These are phyloP conservation scores for Drosophila bunnanda DNA, from an alignment of 2,888 invertebrate genomes.

Conservation along the genomic window DNA sequence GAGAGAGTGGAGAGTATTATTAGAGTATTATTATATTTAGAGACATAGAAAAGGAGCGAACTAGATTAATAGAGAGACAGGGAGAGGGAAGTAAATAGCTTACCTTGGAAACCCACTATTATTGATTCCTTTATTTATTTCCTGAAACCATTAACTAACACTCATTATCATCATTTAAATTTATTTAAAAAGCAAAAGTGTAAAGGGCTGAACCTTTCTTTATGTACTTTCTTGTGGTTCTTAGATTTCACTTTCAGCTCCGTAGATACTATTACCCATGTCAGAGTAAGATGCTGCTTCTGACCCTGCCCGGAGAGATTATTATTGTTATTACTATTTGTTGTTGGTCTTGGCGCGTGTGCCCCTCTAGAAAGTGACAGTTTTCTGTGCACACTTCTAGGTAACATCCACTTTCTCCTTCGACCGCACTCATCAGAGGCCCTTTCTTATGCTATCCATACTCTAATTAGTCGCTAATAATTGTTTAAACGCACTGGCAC, in stretches of 20 bases:
- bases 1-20: too few species aligned
- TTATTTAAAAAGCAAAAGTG: neutral
- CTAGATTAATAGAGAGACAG: too few species aligned
- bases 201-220: neutral
- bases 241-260: slow-evolving; percentile 32
- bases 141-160: neutral
- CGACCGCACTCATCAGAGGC: slow-evolving; percentile 33
- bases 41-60: too few species aligned
- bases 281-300: slow-evolving; percentile 20
- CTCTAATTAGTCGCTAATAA: slow-evolving; percentile 70
- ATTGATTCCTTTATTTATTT: too few species aligned
- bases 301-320: slow-evolving; percentile 47
- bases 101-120: too few species aligned
- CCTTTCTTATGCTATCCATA: slow-evolving; percentile 40
- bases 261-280: slow-evolving; percentile 1
- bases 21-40: too few species aligned
- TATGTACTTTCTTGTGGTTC: slow-evolving; percentile 13
- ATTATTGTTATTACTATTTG: slow-evolving; percentile 1
- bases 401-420: slow-evolving; percentile 65
- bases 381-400: slow-evolving; percentile 36
- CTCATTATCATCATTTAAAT: too few species aligned
- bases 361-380: slow-evolving; percentile 55
- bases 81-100: too few species aligned
- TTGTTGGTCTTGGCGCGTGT: slow-evolving; percentile 27
- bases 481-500: slow-evolving; percentile 64